These are phyloP conservation scores for Remorina albescens DNA, from an alignment of 2,797 vertebrate species.

Conservation along the genomic window DNA sequence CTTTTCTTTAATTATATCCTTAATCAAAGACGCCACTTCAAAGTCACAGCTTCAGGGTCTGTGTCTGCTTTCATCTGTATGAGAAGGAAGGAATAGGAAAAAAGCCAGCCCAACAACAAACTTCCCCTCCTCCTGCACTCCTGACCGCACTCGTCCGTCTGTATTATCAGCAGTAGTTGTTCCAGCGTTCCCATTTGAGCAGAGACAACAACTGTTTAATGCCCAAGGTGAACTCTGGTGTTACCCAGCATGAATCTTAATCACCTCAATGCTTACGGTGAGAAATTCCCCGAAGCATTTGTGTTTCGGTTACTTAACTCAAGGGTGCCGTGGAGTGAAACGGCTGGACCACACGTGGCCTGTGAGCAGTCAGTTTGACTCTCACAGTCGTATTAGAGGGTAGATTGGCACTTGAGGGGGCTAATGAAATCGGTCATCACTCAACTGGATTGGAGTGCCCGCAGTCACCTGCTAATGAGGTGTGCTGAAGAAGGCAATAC, in stretches of 20 bases:
- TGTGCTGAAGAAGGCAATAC: background rate
- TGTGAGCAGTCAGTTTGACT: slow-evolving; percentile 25
- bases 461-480: slow-evolving; percentile 57
- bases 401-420: slow-evolving; percentile 55
- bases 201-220: slow-evolving; percentile 56
- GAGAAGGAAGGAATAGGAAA: slow-evolving; percentile 43
- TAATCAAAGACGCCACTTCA: slow-evolving; percentile 77
- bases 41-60: slow-evolving; percentile 64
- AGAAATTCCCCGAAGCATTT: slow-evolving; percentile 40
- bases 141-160: slow-evolving; percentile 5
- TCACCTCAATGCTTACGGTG: slow-evolving; percentile 28
- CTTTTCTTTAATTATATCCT: slow-evolving; percentile 71
- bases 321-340: slow-evolving; percentile 47
- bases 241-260: slow-evolving; percentile 67
- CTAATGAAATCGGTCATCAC: slow-evolving; percentile 59
- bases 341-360: slow-evolving; percentile 21
- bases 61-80: slow-evolving; percentile 26
- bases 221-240: slow-evolving; percentile 66
- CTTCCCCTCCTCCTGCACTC: slow-evolving; percentile 27
- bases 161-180: slow-evolving; percentile 33
- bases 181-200: slow-evolving; percentile 23
- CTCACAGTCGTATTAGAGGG: slow-evolving; percentile 51
- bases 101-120: background rate
- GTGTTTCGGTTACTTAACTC: slow-evolving; percentile 49
- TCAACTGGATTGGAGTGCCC: slow-evolving; percentile 62